Conservation (phyloP, 2,797 vertebrate species). For the Ceryle rudis region DNA sequence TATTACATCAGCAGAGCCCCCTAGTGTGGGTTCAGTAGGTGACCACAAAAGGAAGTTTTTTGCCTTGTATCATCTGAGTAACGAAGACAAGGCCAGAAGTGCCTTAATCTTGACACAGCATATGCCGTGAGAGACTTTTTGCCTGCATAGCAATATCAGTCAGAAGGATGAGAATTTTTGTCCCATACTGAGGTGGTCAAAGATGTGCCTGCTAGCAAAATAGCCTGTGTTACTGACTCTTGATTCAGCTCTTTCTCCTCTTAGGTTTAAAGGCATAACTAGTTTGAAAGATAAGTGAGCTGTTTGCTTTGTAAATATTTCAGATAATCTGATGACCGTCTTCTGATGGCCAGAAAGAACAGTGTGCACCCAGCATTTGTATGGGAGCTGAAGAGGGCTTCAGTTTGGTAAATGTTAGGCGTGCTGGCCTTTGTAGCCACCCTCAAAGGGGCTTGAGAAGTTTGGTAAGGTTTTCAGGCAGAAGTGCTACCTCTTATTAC, state of each 20-base stretch:
- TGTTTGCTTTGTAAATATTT: neutral
- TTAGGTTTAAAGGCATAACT: neutral
- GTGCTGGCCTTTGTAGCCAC: neutral
- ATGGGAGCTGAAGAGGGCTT: neutral
- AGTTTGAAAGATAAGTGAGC: neutral
- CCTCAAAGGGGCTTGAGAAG: neutral
- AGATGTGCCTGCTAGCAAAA: neutral
- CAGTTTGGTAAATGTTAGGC: neutral
- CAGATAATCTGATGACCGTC: neutral
- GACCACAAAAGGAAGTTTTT: neutral
- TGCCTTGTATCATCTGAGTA: neutral
- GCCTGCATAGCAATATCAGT: neutral
- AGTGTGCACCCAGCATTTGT: neutral
- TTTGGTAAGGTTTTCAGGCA: neutral
- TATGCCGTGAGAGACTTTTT: neutral
- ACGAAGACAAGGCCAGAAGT: neutral
- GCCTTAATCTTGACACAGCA: neutral
- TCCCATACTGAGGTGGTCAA: neutral
- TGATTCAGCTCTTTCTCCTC: neutral
- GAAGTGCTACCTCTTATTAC: neutral
- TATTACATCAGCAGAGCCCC: neutral
- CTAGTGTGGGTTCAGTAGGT: neutral
- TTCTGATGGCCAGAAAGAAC: neutral
- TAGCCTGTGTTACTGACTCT: fast-evolving
- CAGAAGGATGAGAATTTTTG: neutral